These are phyloP conservation scores for Drosophila merina DNA, from an alignment of 2,888 invertebrate species.

Conservation along the genomic window DNA sequence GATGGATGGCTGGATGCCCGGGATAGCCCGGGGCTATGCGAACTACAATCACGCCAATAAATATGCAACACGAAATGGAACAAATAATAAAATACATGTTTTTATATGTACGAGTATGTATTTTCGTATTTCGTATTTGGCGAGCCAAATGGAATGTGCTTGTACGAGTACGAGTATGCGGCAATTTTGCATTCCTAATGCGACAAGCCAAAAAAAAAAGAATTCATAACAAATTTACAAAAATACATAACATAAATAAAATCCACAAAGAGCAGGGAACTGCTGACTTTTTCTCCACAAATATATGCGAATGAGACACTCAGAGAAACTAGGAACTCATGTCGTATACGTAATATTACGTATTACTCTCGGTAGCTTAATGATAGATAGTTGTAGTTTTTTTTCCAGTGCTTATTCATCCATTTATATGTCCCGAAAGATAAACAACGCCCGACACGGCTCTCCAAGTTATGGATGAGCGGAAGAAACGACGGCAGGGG, in stretches of 20 bases:
- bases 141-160: constrained; percentile 29
- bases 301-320: constrained; percentile 2
- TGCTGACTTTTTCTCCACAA: not conserved
- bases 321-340: too few species aligned
- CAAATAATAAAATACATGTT: constrained; percentile 38
- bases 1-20: constrained; percentile 10
- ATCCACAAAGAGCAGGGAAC: constrained; percentile 36
- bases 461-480: constrained; percentile 45
- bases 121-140: not conserved
- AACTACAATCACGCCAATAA: constrained; percentile 58
- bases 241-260: constrained; percentile 71
- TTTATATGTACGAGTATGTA: constrained; percentile 3
- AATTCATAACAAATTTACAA: constrained; percentile 46
- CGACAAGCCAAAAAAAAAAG: constrained; percentile 59
- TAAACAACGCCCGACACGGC: constrained; percentile 70
- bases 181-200: constrained; percentile 74
- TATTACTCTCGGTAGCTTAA: not conserved
- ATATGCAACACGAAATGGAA: constrained; percentile 60
- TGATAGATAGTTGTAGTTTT: constrained; percentile 7
- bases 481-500: not conserved
- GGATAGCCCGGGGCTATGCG: constrained; percentile 36
- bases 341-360: not conserved
- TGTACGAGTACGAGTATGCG: constrained; percentile 22
- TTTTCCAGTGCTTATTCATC: constrained; percentile 11
- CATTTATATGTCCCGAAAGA: constrained; percentile 55